Conservation (phyloP, 2,797 vertebrate species). For the Holocentrus rufus region DNA sequence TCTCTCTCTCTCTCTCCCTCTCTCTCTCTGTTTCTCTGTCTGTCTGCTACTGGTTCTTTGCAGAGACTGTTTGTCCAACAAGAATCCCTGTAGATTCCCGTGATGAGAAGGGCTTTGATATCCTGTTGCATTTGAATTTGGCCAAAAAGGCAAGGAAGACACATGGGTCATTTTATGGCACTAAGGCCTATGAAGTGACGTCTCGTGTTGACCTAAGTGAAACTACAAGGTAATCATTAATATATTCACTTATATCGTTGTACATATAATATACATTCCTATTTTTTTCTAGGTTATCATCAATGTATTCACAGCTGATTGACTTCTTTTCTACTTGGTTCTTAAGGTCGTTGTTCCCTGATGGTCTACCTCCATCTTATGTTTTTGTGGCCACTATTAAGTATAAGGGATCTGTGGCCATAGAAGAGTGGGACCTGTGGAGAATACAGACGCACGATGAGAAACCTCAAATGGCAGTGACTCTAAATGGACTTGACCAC, state of each 20-base stretch:
- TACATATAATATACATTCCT: neutral
- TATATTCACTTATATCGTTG: too few species aligned
- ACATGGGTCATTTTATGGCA: conserved; percentile 86
- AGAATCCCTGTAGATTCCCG: conserved; percentile 91
- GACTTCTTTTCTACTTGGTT: conserved; percentile 13
- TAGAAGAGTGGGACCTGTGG: conserved; percentile 96
- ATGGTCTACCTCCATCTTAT: conserved; percentile 96
- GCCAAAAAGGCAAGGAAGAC: conserved; percentile 93
- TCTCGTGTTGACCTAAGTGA: conserved; percentile 89
- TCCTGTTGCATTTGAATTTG: conserved; percentile 91
- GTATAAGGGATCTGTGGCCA: conserved; percentile 88
- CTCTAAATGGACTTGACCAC: conserved; percentile 87
- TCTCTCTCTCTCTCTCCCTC: neutral
- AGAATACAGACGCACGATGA: conserved; percentile 90
- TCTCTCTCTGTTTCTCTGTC: conserved; percentile 9
- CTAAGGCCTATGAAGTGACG: conserved; percentile 92
- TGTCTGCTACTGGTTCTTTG: conserved; percentile 44
- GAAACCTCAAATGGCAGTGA: conserved; percentile 93
- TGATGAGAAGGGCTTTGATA: conserved; percentile 97
- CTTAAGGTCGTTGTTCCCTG: conserved; percentile 91
- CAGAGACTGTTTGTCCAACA: conserved; percentile 95
- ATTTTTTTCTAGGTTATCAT: neutral
- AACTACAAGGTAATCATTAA: conserved; percentile 85
- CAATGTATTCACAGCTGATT: neutral
- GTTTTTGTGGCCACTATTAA: conserved; percentile 96